A percentile compares a stretch with the other conserved stretches of the same genome.
Conservation (phyloP, 2,888 invertebrate genomes). For the Dolichomitus sp. region DNA sequence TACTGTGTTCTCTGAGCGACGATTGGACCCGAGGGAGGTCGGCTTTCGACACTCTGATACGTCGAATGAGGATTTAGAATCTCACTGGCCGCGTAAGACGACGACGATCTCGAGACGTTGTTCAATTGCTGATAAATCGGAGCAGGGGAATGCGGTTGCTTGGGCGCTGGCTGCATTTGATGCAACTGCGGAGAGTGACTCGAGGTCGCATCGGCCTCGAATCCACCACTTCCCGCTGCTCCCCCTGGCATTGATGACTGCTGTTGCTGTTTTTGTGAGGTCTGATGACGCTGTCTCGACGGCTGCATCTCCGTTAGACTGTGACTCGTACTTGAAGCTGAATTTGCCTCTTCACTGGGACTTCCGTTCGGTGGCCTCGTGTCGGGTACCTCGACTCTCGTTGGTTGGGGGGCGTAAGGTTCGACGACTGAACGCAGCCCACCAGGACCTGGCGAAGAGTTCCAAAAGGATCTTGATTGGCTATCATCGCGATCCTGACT, state of each 20-base stretch:
- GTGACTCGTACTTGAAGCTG: constrained; percentile 65
- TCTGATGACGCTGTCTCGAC: constrained; percentile 69
- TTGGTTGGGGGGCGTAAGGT: constrained; percentile 83
- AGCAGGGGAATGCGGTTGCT: constrained; percentile 75
- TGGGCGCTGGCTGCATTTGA: constrained; percentile 76
- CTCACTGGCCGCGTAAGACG: constrained; percentile 72
- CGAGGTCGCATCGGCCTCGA: constrained; percentile 39
- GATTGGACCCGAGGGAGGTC: constrained; percentile 67
- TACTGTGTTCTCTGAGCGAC: constrained; percentile 81
- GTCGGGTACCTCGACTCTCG: constrained; percentile 83
- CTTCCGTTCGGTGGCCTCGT: constrained; percentile 81
- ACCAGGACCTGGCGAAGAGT: constrained; percentile 70
- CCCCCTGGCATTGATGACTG: constrained; percentile 54
- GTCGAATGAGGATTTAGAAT: constrained; percentile 69
- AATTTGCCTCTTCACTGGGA: constrained; percentile 64
- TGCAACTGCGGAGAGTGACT: constrained; percentile 73
- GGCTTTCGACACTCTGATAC: constrained; percentile 72
- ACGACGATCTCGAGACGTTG: constrained; percentile 76
- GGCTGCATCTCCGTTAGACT: constrained; percentile 83
- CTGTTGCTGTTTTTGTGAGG: constrained; percentile 63
- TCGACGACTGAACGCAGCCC: constrained; percentile 77
- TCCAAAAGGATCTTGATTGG: constrained; percentile 77
- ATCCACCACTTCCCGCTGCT: constrained; percentile 27
- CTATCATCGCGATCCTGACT: constrained; percentile 52
- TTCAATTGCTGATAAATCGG: constrained; percentile 82